Conservation (phyloP, 1,140 invertebrate genomes). For the Drosophila auraria region DNA sequence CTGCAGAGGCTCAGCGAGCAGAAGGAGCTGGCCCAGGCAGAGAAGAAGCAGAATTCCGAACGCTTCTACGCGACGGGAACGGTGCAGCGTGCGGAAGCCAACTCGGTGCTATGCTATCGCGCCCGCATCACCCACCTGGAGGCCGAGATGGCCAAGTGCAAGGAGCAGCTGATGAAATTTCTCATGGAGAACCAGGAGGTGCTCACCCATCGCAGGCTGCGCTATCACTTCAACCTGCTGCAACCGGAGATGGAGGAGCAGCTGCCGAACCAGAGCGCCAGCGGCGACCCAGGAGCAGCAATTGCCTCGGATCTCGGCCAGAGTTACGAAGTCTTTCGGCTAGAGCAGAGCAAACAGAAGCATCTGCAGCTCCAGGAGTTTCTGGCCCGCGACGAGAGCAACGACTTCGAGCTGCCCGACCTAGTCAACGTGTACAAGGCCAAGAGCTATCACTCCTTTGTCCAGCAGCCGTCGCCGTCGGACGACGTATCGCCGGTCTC, state of each 20-base stretch:
- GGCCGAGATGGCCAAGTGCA: slow-evolving; percentile 68
- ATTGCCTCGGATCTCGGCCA: not conserved
- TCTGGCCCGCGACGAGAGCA: slow-evolving; percentile 57
- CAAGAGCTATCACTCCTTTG: slow-evolving; percentile 21
- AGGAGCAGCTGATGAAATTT: slow-evolving; percentile 54
- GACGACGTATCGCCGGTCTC: not conserved
- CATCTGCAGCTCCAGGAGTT: slow-evolving; percentile 59
- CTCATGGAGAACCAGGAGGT: slow-evolving; percentile 60
- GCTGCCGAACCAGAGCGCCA: not conserved
- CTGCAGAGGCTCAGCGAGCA: not conserved
- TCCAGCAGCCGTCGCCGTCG: not conserved
- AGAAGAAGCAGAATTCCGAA: not conserved
- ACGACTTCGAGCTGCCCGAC: slow-evolving; percentile 56
- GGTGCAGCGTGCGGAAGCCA: not conserved
- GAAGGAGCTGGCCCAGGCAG: not conserved
- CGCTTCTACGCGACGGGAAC: not conserved
- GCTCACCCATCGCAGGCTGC: slow-evolving; percentile 37
- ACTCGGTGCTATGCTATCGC: slow-evolving; percentile 47
- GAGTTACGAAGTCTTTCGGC: slow-evolving; percentile 20
- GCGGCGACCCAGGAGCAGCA: not conserved
- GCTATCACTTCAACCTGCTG: slow-evolving; percentile 44
- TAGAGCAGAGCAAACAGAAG: slow-evolving; percentile 43
- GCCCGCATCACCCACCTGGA: slow-evolving; percentile 43
- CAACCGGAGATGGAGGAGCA: slow-evolving; percentile 1
- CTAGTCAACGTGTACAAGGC: slow-evolving; percentile 49